Base-by-base conservation (phyloP, 1,140 invertebrate species). In the Ephestia elutella region DNA sequence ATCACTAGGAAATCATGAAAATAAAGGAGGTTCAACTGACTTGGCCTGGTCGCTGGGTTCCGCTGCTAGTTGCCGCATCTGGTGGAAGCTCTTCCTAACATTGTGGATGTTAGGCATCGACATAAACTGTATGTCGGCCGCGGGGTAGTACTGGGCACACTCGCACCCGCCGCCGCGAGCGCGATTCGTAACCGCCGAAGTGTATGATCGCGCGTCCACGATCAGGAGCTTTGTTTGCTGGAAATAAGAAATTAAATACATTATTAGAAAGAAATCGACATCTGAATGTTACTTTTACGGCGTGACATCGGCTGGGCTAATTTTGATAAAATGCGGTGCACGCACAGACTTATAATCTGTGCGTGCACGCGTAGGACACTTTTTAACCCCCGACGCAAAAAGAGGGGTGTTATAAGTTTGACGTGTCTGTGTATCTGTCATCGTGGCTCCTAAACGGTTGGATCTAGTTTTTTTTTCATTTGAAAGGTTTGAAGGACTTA, bases 81-180 rank as follows among this genome's bases (percentile, higher is more conserved):
- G 92, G 57, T 95, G 93, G 82, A 96, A 96, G 79, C 94, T 95
- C 70, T 96, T 96, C 30, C 98, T 91, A 73, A 99, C 96, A 55
- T 95, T 93, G 89, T 99, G 98, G 65, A 99, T 99, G 87, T 99
- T 99, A 54, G 97, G 95, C 80, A 99, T 89, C 86, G 95, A 96
- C 97, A 99, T 99, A 82, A 98, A 99, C 80, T 97, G 93, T 59
- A 99, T 97, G 86, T 99, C 97, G 75, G 96, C 96, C 73, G 92
- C 93, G 0, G 94, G 93, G 90, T 99, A 99, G 91, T 98, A 98
- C 84, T 97, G 95, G n/a, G 94, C 92, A 86, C 95, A 98, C 87
- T 99, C 98, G 84, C 95, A 97, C 19, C 98, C 98, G 53, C 98
- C 98, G 28, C 98, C 97, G 60, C 97, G 94, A 1, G 97, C 97